Percentiles rank a stretch among this genome's conserved stretches.
These are phyloP conservation scores for Heloderma charlesbogerti DNA, from an alignment of 2,113 vertebrate genomes.

Conservation along the genomic window DNA sequence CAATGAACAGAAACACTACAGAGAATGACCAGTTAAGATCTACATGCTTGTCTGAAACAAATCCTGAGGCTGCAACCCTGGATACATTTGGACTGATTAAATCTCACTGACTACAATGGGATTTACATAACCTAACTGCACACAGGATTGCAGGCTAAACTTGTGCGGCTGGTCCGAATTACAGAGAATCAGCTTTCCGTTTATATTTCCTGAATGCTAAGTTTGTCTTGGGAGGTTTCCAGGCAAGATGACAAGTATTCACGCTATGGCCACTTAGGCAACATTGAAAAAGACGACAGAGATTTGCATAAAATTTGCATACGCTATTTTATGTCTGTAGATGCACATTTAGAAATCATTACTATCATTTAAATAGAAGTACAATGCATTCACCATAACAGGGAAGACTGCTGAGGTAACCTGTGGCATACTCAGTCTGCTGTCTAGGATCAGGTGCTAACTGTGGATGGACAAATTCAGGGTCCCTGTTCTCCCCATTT, in stretches of 20 bases:
- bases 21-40: background rate
- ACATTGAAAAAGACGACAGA: too few species aligned
- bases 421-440: too few species aligned
- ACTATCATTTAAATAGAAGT: too few species aligned
- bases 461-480: too few species aligned
- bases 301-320: too few species aligned
- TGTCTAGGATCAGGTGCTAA: too few species aligned
- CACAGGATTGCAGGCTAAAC: constrained; percentile 5
- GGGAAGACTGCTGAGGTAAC: too few species aligned
- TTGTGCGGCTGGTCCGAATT: background rate
- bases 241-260: background rate
- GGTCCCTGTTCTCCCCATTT: too few species aligned
- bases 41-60: background rate
- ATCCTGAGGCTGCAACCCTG: background rate
- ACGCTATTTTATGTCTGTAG: too few species aligned
- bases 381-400: too few species aligned
- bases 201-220: background rate
- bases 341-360: too few species aligned
- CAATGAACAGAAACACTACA: background rate
- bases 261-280: too few species aligned
- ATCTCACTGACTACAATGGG: background rate
- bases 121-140: background rate
- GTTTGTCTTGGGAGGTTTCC: background rate
- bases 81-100: background rate
- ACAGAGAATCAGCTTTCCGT: constrained; percentile 13